phyloP scores from a whole-genome alignment of 2,113 vertebrate species.

The Orthochromis indermauri region DNA sequence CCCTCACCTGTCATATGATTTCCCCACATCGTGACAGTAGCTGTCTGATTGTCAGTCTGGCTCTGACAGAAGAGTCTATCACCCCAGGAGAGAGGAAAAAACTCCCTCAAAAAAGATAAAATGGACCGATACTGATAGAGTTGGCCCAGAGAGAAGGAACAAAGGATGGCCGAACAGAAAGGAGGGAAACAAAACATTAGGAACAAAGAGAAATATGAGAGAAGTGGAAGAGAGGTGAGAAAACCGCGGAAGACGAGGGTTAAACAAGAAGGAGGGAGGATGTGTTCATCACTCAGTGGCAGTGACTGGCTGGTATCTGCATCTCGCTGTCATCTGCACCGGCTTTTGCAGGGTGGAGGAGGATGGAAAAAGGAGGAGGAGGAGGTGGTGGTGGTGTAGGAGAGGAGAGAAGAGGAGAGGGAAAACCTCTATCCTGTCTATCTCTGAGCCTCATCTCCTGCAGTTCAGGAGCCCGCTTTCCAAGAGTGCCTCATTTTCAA shows the following conservation, averaged over 20 bases:
- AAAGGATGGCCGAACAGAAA: neutral
- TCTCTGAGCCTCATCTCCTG: constrained; percentile 62
- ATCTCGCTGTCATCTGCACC: constrained; percentile 49
- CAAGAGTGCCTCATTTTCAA: constrained; percentile 74
- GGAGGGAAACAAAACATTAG: constrained; percentile 1
- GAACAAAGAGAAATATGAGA: constrained; percentile 8
- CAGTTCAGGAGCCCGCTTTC: constrained; percentile 69
- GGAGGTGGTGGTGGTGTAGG: neutral
- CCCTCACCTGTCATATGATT: constrained; percentile 6
- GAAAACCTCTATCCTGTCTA: constrained; percentile 54
- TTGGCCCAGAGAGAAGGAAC: neutral
- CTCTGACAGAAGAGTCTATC: constrained; percentile 8
- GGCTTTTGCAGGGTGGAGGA: constrained; percentile 34
- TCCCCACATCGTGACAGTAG: constrained; percentile 15
- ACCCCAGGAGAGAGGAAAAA: neutral
- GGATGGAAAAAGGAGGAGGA: neutral
- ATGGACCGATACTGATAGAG: neutral
- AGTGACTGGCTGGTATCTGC: constrained; percentile 53
- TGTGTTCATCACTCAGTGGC: constrained; percentile 54
- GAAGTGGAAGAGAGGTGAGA: neutral
- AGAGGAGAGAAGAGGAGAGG: constrained; percentile 12
- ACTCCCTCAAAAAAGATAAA: neutral
- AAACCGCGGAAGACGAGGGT: neutral
- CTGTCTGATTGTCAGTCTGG: constrained; percentile 8
- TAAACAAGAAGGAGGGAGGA: constrained; percentile 5